Conservation (phyloP, 1,140 invertebrate species). For the Cherax quadricarinatus region DNA sequence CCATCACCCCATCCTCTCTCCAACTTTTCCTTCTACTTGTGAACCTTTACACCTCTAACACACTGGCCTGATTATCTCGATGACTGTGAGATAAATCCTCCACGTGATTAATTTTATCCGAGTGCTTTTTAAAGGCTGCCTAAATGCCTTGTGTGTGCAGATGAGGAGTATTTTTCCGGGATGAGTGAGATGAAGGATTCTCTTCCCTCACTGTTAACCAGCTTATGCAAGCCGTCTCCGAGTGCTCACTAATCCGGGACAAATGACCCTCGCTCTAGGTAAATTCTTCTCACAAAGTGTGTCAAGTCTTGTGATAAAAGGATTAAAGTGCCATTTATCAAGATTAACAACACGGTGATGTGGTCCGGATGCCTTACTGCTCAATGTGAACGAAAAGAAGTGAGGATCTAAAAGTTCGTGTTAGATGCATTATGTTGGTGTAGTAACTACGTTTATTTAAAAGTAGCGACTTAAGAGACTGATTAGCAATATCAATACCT, state of each 20-base stretch:
- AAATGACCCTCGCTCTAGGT: slow-evolving; percentile 36
- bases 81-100: slow-evolving; percentile 5
- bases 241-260: slow-evolving; percentile 40
- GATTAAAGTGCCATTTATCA: slow-evolving; percentile 46
- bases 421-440: no score
- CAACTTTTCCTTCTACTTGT: not conserved
- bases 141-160: slow-evolving; percentile 29
- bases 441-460: no score
- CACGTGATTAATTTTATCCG: slow-evolving; percentile 27
- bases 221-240: slow-evolving; percentile 6
- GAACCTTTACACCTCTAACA: not conserved
- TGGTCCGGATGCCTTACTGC: not conserved
- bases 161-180: slow-evolving; percentile 22
- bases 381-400: slow-evolving; percentile 16
- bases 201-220: not conserved
- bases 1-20: not conserved
- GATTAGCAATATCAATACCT: no score
- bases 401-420: no score
- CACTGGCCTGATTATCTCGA: slow-evolving; percentile 27
- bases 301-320: slow-evolving; percentile 51
- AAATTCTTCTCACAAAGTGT: slow-evolving; percentile 39
- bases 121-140: slow-evolving; percentile 2
- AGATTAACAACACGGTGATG: slow-evolving; percentile 33
- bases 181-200: not conserved
- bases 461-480: no score